Evolutionary conservation across 2,888 invertebrate species (phyloP).

Genomic region (Eretmocerus hayati): DNA sequence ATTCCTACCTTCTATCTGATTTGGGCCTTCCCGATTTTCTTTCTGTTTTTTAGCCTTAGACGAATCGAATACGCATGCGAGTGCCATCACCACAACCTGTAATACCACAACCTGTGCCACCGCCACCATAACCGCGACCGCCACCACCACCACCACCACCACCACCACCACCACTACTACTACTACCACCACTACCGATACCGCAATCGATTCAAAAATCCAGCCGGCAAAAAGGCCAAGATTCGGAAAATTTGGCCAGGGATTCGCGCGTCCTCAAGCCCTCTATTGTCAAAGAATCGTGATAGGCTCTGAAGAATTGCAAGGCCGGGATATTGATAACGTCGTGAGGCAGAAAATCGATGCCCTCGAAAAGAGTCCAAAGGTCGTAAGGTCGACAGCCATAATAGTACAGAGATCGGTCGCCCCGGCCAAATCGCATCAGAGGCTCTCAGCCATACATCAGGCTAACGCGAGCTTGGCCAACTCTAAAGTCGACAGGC

Average conservation of each 20-base stretch:
- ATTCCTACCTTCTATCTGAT: conserved; percentile 11
- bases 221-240: conserved; percentile 42
- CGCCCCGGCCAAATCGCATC: conserved; percentile 29
- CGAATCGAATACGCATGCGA: conserved; percentile 45
- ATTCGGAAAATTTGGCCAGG: conserved; percentile 40
- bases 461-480: background rate
- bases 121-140: conserved; percentile 30
- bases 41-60: conserved; percentile 46
- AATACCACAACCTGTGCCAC: conserved; percentile 35
- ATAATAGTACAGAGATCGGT: conserved; percentile 43
- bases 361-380: conserved; percentile 38
- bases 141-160: conserved; percentile 22
- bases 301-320: conserved; percentile 42
- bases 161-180: conserved; percentile 30
- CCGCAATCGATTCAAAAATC: conserved; percentile 26
- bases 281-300: conserved; percentile 45
- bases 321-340: conserved; percentile 39
- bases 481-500: background rate
- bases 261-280: conserved; percentile 33
- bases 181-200: conserved; percentile 19
- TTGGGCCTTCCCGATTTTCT: conserved; percentile 35
- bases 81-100: conserved; percentile 35
- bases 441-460: conserved; percentile 9
- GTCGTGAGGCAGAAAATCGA: conserved; percentile 41
- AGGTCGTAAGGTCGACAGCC: conserved; percentile 42